Evolutionary conservation across 2,113 vertebrate genomes (phyloP), one percentile per base, ranked within the genome.

Genomic region (Zeus faber): DNA sequence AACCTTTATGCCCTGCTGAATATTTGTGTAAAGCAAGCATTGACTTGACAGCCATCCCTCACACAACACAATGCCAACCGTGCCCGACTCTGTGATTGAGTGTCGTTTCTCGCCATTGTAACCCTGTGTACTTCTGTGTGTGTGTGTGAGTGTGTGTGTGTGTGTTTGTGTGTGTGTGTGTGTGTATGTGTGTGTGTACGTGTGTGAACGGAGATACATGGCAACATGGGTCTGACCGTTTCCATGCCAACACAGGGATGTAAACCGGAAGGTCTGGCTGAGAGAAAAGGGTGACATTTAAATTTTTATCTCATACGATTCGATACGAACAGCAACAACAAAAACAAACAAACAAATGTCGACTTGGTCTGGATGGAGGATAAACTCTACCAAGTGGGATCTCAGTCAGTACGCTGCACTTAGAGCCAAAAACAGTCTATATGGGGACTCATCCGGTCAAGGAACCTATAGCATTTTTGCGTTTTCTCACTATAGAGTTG

Each of bases 1-100:
- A 2, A 65, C 71, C 21, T 63, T 79, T 84, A 67, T 77, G 52
- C 51, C 25, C 54, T 59, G 66, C 46, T 80, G 67, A 71, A 81
- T 74, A 22, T 22, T 16, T 27, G 67, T n/a, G 75, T 64, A 59
- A 68, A 77, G 79, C 74, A 73, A 35, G 49, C 63, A 58, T 45
- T 43, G 10, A 47, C 51, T 72, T 52, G 55, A 44, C 10, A 44
- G 18, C 18, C 41, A 3, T 14, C 9, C n/a, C 64, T 58, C 17
- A 44, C 62, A 67, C n/a, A n/a, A n/a, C n/a, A 43, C 58, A 60
- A 64, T 70, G 58, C 48, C 46, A 22, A 41, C 48, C 67, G 67
- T 69, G 39, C 37, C 66, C 47, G 60, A 70, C 54, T 18, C 4
- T 49, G 65, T 70, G 72, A 80, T 67, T 78, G 71, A 80, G 58